Base-by-base conservation (phyloP, 2,797 vertebrate species). In the Balearica regulorum region DNA sequence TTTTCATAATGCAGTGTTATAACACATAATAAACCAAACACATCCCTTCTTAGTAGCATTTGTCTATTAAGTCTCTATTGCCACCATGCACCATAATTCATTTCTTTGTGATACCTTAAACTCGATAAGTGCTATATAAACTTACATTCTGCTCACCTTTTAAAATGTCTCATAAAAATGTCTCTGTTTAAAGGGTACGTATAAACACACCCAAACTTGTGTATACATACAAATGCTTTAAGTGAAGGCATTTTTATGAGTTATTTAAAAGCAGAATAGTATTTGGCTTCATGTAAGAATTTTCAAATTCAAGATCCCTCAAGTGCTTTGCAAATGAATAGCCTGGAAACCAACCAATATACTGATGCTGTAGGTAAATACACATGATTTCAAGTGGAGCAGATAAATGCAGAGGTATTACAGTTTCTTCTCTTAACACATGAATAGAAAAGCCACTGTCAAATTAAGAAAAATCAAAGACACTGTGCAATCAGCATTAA, bases 241-340 rank as follows among this genome's bases (percentile, higher is more conserved):
- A 90, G 57, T 49, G 19, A 44, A 87, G 22, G 16, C 18, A 76
- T 86, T 94, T 95, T 82, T 87, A 93, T 61, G 69, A 92, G 66
- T 46, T 29, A 72, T 66, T 82, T 87, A 79, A 89, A 87, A 83
- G n/a, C 41, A 75, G 41, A 90, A 64, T 16, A 62, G 24, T 39
- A 60, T 75, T 86, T 87, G 72, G 60, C 70, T 89, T 87, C 60
- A 20, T 72, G 29, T 21, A 93, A 84, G 29, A 66, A 73, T 21
- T 81, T 75, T 92, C 49, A 72, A 53, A 71, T 49, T 86, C 24
- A 71, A 82, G 39, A 51, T 20, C 71, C 89, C 57, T 64, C 29
- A 29, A 97, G 71, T 55, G 21, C 64, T 87, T 94, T 85, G 46
- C 16, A 95, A 89, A 94, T 41, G 33, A 94, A 68, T 89, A 53